Evolutionary conservation across 1,140 invertebrate genomes (phyloP).

Genomic region (Ceratosolen solmsi): DNA sequence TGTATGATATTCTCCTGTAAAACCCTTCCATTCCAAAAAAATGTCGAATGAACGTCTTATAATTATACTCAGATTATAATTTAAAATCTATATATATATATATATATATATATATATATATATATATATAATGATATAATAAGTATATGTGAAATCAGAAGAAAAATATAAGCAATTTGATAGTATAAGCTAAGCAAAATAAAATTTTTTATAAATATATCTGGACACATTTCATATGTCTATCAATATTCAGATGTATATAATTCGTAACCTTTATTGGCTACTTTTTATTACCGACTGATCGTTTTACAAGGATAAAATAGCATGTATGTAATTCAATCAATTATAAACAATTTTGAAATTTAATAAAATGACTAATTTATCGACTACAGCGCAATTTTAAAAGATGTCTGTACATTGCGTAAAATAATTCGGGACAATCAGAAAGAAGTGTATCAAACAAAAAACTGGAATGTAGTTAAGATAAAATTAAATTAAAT

Average conservation of each 20-base stretch:
- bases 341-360: not conserved
- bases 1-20: not conserved
- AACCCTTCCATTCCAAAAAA: not conserved
- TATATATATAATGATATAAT: not conserved
- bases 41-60: too few species aligned
- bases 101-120: too few species aligned
- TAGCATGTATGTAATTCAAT: not conserved
- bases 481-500: too few species aligned
- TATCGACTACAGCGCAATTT: too few species aligned
- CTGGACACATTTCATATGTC: not conserved
- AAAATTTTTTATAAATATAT: not conserved
- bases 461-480: too few species aligned
- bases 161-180: conserved; percentile 43
- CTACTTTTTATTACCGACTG: not conserved
- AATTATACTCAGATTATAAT: too few species aligned
- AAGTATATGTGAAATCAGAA: conserved; percentile 8
- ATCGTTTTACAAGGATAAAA: conserved; percentile 37
- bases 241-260: not conserved
- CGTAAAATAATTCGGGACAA: too few species aligned
- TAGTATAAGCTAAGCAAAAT: not conserved
- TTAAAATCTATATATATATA: too few species aligned
- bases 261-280: not conserved
- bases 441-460: too few species aligned
- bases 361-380: too few species aligned
- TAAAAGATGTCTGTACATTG: too few species aligned